These are phyloP conservation scores for Melolontha melolontha DNA, from an alignment of 2,888 invertebrate species.

Conservation along the genomic window DNA sequence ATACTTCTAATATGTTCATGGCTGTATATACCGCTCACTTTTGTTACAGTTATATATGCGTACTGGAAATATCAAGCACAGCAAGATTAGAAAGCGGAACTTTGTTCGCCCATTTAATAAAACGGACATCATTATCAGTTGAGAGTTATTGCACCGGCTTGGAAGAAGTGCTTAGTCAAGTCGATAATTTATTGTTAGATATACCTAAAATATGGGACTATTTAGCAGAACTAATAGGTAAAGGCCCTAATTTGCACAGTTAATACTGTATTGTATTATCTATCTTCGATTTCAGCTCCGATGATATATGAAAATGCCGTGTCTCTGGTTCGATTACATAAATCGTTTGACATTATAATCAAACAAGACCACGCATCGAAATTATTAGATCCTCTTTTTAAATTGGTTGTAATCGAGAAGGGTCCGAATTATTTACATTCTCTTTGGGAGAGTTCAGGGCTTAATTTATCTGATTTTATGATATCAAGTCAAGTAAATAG, in stretches of 20 bases:
- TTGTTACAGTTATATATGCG: slow-evolving; percentile 58
- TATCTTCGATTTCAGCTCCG: slow-evolving; percentile 65
- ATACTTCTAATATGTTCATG: background rate
- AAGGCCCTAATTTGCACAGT: slow-evolving; percentile 41
- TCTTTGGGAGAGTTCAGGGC: slow-evolving; percentile 69
- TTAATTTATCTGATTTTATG: slow-evolving; percentile 70
- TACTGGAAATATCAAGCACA: slow-evolving; percentile 65
- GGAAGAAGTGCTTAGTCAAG: slow-evolving; percentile 73
- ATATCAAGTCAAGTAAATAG: slow-evolving; percentile 63
- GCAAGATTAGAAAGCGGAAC: slow-evolving; percentile 66
- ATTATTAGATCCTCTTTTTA: slow-evolving; percentile 72
- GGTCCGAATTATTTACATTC: slow-evolving; percentile 69
- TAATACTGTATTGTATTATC: background rate
- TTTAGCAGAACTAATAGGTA: slow-evolving; percentile 78
- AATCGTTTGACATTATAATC: slow-evolving; percentile 55
- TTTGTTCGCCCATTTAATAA: slow-evolving; percentile 69
- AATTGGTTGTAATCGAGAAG: slow-evolving; percentile 70
- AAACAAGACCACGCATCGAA: slow-evolving; percentile 60
- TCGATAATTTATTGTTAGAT: slow-evolving; percentile 84
- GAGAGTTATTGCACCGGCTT: slow-evolving; percentile 69
- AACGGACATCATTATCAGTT: slow-evolving; percentile 64
- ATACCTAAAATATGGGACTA: slow-evolving; percentile 87
- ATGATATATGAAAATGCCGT: slow-evolving; percentile 67
- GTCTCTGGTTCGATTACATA: slow-evolving; percentile 60
- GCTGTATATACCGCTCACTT: background rate